Evolutionary conservation across 2,113 vertebrate genomes (phyloP).

Genomic region (Pelusios castaneus): DNA sequence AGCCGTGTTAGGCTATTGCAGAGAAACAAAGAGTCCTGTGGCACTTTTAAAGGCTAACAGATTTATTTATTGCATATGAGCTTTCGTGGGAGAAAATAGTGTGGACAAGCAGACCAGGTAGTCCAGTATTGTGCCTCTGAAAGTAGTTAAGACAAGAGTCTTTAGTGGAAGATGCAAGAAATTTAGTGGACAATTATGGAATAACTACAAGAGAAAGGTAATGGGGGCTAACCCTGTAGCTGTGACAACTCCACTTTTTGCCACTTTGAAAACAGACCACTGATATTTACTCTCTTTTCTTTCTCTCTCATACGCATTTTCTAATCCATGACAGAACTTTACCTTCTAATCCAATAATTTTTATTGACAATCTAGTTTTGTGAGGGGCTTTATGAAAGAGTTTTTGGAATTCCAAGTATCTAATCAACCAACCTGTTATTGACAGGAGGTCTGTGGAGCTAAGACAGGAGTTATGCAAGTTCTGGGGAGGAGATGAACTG

Average conservation of each 20-base stretch:
- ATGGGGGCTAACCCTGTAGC: neutral
- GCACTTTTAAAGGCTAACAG: too few relatives aligned
- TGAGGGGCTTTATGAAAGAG: neutral
- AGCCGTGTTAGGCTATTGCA: too few relatives aligned
- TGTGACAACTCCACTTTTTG: neutral
- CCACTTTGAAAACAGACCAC: neutral
- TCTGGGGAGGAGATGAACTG: neutral
- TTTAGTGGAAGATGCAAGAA: neutral
- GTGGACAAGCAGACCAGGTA: neutral
- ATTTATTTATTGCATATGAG: too few relatives aligned
- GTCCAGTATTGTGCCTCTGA: neutral
- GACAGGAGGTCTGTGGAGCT: neutral
- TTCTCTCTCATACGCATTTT: neutral
- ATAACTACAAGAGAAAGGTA: neutral
- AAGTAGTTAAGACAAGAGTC: neutral
- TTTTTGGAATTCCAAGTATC: neutral
- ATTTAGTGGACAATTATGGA: neutral
- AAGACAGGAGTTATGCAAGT: neutral
- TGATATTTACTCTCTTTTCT: neutral
- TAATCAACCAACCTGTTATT: neutral
- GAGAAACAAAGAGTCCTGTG: too few relatives aligned
- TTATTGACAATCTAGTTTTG: neutral
- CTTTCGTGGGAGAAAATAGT: too few relatives aligned
- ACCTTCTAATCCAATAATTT: neutral
- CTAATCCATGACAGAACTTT: neutral